A percentile compares a stretch with the other conserved stretches of the same genome.
Evolutionary conservation across 2,888 invertebrate species (phyloP).

Genomic region (Cataglyphis cursor): DNA sequence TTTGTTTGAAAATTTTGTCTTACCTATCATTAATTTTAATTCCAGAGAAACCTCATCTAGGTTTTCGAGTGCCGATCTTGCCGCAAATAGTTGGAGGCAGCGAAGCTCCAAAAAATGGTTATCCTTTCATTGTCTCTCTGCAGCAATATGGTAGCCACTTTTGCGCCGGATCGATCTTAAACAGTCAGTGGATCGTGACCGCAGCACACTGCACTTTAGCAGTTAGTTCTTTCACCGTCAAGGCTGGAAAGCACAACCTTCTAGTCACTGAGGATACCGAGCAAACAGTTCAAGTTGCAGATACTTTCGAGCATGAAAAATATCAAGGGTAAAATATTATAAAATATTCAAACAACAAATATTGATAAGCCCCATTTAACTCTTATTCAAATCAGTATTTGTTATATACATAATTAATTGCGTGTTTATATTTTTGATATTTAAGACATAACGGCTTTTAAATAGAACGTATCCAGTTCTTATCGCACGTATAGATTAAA

Average conservation of each 20-base stretch:
- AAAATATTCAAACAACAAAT: neutral
- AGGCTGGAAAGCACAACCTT: constrained; percentile 75
- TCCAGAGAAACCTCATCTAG: constrained; percentile 64
- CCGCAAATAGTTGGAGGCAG: constrained; percentile 75
- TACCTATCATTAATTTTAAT: constrained; percentile 4
- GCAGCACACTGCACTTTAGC: constrained; percentile 85
- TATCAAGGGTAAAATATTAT: constrained; percentile 78
- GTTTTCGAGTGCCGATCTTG: constrained; percentile 51
- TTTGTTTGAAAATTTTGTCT: neutral
- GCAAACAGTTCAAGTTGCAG: constrained; percentile 78
- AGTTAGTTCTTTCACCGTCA: constrained; percentile 83
- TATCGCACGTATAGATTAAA: neutral
- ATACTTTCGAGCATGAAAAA: constrained; percentile 82
- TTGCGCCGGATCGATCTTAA: constrained; percentile 87
- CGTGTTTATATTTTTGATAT: neutral
- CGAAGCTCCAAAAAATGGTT: constrained; percentile 84
- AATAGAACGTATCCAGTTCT: neutral
- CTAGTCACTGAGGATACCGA: constrained; percentile 81
- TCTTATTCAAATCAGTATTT: neutral
- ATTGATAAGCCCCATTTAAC: neutral
- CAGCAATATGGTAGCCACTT: constrained; percentile 80
- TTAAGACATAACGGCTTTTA: neutral
- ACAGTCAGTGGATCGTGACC: constrained; percentile 85
- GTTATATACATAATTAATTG: neutral
- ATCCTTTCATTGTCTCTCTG: constrained; percentile 85